Conservation (phyloP, 2,888 invertebrate species). For the Chironomus tentans region DNA sequence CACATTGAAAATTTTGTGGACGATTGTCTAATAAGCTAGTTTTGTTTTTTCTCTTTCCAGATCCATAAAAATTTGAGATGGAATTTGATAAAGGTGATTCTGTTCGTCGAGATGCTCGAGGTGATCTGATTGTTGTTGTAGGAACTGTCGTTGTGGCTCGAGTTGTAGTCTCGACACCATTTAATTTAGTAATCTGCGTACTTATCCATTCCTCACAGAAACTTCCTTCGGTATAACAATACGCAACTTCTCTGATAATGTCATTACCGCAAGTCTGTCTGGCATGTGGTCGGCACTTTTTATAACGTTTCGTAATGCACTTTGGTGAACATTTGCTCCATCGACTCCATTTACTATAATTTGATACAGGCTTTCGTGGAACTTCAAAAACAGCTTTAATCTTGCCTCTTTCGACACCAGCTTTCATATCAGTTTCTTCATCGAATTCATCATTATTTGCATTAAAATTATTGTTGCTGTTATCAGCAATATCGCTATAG, state of each 20-base stretch:
- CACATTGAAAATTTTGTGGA: slow-evolving; percentile 41
- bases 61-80: neutral
- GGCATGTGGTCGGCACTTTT: slow-evolving; percentile 62
- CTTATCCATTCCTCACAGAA: slow-evolving; percentile 66
- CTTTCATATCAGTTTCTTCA: slow-evolving; percentile 30
- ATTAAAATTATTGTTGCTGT: slow-evolving; percentile 8
- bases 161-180: neutral
- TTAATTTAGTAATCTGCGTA: slow-evolving; percentile 37
- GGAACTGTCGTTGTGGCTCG: neutral
- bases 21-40: slow-evolving; percentile 36
- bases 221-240: slow-evolving; percentile 74
- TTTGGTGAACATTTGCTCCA: slow-evolving; percentile 74
- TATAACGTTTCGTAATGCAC: slow-evolving; percentile 69
- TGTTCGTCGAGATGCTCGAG: neutral
- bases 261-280: slow-evolving; percentile 66
- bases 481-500: neutral
- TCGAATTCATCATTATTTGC: slow-evolving; percentile 30
- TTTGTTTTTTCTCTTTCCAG: neutral
- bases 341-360: slow-evolving; percentile 69
- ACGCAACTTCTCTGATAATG: slow-evolving; percentile 71
- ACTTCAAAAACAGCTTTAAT: slow-evolving; percentile 37
- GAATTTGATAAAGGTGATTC: slow-evolving; percentile 11
- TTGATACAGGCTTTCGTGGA: slow-evolving; percentile 37
- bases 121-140: neutral
- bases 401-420: slow-evolving; percentile 34